Conservation (phyloP, 2,797 vertebrate species). For the Sebastes steindachneri region DNA sequence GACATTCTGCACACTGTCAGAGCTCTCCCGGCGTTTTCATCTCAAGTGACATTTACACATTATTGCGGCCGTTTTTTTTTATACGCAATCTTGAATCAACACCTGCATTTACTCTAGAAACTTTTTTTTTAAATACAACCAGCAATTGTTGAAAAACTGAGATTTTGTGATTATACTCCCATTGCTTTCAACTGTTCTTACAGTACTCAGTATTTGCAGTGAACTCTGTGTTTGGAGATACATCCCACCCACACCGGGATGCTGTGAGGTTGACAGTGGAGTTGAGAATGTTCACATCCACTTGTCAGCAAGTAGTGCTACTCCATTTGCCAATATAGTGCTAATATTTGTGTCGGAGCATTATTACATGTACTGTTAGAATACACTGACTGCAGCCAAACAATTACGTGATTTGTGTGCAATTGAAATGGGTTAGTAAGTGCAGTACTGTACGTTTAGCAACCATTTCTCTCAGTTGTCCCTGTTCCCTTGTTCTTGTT, state of each 20-base stretch:
- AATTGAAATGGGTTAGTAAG: not conserved
- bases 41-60: not conserved
- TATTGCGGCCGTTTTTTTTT: not conserved
- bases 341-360: not conserved
- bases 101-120: not conserved
- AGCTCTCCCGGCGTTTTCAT: not conserved
- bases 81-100: not conserved
- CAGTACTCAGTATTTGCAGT: not conserved
- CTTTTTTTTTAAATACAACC: not conserved
- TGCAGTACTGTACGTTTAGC: not conserved
- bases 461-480: not conserved
- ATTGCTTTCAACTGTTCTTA: not conserved
- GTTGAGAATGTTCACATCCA: slow-evolving; percentile 1
- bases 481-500: not conserved
- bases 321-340: not conserved
- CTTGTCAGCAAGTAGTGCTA: slow-evolving; percentile 2
- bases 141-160: not conserved
- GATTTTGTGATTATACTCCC: not conserved
- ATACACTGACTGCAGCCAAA: not conserved
- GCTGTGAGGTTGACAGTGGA: not conserved
- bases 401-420: not conserved
- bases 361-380: not conserved
- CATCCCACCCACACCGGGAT: not conserved
- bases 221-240: slow-evolving; percentile 5
- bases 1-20: slow-evolving; percentile 36